Percentiles rank a stretch among this genome's conserved stretches.
These are phyloP conservation scores for Lithobates sylvaticus DNA, from an alignment of 2,797 vertebrate genomes.

Conservation along the genomic window DNA sequence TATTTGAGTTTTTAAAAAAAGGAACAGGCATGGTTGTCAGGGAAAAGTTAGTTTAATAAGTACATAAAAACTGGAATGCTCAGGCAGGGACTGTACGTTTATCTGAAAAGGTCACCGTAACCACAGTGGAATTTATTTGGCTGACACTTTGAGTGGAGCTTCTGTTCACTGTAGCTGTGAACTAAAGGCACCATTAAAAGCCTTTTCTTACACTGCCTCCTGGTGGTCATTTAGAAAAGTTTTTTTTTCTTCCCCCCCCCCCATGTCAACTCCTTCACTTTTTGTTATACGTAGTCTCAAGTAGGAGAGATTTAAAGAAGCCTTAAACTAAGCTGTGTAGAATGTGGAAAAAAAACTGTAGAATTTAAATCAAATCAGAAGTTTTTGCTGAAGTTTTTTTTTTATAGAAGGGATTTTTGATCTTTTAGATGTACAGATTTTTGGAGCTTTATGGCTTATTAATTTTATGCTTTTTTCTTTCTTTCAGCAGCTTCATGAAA, in stretches of 20 bases:
- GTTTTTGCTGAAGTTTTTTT: too few relatives aligned
- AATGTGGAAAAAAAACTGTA: too few relatives aligned
- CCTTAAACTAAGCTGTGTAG: too few relatives aligned
- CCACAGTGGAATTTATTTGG: conserved; percentile 32
- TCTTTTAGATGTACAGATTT: not conserved
- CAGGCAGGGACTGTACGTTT: conserved; percentile 23
- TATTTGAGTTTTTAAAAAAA: not conserved
- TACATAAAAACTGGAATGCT: conserved; percentile 27
- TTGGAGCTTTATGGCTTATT: not conserved
- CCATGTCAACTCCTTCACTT: too few relatives aligned
- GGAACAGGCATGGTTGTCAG: not conserved
- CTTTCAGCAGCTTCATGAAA: conserved; percentile 88
- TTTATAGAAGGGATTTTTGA: too few relatives aligned
- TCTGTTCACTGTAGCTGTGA: conserved; percentile 16
- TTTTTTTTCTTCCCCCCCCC: too few relatives aligned
- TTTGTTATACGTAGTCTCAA: too few relatives aligned
- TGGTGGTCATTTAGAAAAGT: not conserved
- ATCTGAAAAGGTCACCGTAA: conserved; percentile 51
- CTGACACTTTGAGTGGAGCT: conserved; percentile 38
- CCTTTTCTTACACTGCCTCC: conserved; percentile 13
- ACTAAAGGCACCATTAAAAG: not conserved
- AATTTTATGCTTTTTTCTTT: conserved; percentile 35
- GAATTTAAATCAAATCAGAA: too few relatives aligned
- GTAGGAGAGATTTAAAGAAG: too few relatives aligned
- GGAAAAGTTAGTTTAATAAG: conserved; percentile 11